phyloP scores from a whole-genome alignment of 1,140 invertebrate species.

The Sitobion miscanthi region DNA sequence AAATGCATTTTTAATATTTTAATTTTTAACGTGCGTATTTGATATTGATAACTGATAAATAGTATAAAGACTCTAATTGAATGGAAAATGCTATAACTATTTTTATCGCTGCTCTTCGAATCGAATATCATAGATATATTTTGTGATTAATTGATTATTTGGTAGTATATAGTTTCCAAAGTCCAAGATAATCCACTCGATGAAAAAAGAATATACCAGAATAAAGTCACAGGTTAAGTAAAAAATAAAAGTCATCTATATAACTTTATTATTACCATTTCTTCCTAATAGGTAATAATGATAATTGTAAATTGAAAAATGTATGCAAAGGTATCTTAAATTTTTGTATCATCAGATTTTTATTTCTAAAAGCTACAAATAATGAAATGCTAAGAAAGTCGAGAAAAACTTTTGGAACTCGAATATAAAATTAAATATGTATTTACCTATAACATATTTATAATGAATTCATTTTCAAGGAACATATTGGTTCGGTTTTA shows the following conservation, averaged over 20 bases:
- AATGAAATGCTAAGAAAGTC: no score
- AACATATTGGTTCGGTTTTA: no score
- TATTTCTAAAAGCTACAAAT: no score
- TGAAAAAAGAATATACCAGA: no score
- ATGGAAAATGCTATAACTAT: background rate
- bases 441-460: no score
- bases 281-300: no score
- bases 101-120: background rate
- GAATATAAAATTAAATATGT: no score
- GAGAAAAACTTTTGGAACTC: no score
- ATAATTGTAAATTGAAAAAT: no score
- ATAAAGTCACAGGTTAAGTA: background rate
- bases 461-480: no score
- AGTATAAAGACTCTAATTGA: background rate
- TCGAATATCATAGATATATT: background rate
- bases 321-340: no score
- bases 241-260: background rate
- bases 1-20: background rate
- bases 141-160: background rate
- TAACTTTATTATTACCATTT: background rate
- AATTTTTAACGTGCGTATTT: background rate
- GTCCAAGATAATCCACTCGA: background rate
- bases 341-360: no score
- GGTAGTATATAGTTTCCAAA: background rate
- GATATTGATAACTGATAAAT: background rate